Evolutionary conservation across 2,888 invertebrate species (phyloP), one percentile per base, ranked within the genome.

Genomic region (Cosmia pyralina): DNA sequence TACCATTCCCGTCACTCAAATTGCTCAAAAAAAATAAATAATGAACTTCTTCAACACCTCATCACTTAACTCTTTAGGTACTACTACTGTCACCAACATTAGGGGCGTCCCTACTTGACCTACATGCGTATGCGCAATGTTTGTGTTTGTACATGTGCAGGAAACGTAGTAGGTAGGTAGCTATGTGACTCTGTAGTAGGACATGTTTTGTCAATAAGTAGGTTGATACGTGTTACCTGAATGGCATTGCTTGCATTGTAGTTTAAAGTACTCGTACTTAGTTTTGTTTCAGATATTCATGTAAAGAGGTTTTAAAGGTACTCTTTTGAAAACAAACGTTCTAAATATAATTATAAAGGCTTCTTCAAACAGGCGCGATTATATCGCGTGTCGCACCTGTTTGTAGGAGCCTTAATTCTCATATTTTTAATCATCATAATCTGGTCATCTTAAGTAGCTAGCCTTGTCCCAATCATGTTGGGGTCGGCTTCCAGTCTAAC

Each of bases 101-200:
- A 65, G 34, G 38, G 57, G n/a, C 53, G 69, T 65, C 67, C 70
- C 59, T 28, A 44, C 13, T 58, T 71, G 71, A 69, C 82, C 75
- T 22, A 79, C 17, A 55, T 75, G 81, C 75, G 79, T 28, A 22
- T 11, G 75, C 75, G 82, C 81, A 55, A n/a, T 50, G 38, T 60
- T 52, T 78, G 52, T 76, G 53, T 67, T 46, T 55, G 34, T 46
- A 79, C 57, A 76, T 53, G 50, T 63, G 67, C 57, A 34, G 68
- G 44, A 68, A 75, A 28, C 34, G 22, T 48, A 62, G 34, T 63
- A 34, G 55, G 15, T 55, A 52, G 55, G 22, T 28, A 57, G 57
- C 34, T 17, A 46, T 28, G n/a, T 44, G 41, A 19, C 7, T 55
- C n/a, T 52, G 60, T 59, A 63, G 50, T 50, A 59, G 28, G 2